Evolutionary conservation across 2,113 vertebrate genomes (phyloP).

Genomic region (Cynoglossus semilaevis): DNA sequence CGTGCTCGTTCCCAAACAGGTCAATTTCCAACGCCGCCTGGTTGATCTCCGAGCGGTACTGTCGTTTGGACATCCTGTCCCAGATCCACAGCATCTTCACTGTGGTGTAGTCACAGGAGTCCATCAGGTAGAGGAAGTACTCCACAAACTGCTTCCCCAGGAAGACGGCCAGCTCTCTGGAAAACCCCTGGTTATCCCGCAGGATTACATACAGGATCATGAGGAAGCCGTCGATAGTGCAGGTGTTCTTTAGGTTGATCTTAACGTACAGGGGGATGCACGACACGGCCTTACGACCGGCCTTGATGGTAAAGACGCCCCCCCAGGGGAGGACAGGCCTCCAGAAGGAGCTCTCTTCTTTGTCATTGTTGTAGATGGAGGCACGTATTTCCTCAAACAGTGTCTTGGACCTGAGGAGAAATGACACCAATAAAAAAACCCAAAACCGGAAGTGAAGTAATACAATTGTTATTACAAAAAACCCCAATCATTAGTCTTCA

Average conservation of each 20-base stretch:
- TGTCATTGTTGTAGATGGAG: conserved; percentile 84
- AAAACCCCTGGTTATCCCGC: conserved; percentile 83
- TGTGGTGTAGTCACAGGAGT: conserved; percentile 86
- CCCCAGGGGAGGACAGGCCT: conserved; percentile 90
- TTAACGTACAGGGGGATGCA: conserved; percentile 86
- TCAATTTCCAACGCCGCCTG: conserved; percentile 84
- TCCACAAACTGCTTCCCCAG: conserved; percentile 85
- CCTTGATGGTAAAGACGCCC: conserved; percentile 85
- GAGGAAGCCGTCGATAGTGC: conserved; percentile 90
- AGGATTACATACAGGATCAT: conserved; percentile 89
- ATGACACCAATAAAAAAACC: not conserved
- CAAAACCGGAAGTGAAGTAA: no score
- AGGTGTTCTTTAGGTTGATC: conserved; percentile 87
- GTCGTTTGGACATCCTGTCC: conserved; percentile 87
- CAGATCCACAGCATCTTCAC: conserved; percentile 91
- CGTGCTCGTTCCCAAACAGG: conserved; percentile 88
- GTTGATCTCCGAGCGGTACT: conserved; percentile 84
- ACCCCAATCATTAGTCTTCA: no score
- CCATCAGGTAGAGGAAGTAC: conserved; percentile 87
- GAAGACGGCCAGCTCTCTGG: conserved; percentile 81
- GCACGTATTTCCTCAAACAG: conserved; percentile 89
- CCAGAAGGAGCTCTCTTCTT: conserved; percentile 87
- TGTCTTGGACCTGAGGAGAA: conserved; percentile 81
- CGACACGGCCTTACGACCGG: conserved; percentile 85
- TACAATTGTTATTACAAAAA: no score